These are phyloP conservation scores for Pristionchus exspectatus DNA, from an alignment of 2,888 invertebrate species.

Conservation along the genomic window DNA sequence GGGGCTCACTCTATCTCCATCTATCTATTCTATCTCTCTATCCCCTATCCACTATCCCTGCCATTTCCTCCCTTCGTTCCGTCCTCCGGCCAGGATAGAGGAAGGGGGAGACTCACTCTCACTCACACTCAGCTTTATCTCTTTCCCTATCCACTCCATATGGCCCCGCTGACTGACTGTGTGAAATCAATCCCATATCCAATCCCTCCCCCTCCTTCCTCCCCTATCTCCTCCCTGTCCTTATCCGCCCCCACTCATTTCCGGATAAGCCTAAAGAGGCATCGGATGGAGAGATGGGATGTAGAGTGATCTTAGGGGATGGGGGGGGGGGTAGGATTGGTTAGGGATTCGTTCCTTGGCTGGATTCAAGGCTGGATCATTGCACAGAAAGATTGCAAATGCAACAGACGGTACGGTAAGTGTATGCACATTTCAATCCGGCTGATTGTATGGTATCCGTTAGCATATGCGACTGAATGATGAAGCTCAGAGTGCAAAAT, in stretches of 20 bases:
- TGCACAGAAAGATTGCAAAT: background rate
- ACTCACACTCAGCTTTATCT: constrained; percentile 45
- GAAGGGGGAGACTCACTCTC: background rate
- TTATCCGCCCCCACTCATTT: constrained; percentile 19
- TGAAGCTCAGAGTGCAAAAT: constrained; percentile 8
- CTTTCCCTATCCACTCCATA: constrained; percentile 32
- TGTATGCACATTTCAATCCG: constrained; percentile 13
- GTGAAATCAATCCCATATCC: constrained; percentile 39
- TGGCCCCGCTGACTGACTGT: constrained; percentile 37
- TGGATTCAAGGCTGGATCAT: too few relatives aligned
- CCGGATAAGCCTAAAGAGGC: background rate
- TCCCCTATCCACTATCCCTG: constrained; percentile 37
- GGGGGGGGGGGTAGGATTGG: too few relatives aligned
- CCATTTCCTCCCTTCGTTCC: constrained; percentile 33
- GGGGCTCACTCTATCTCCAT: constrained; percentile 13
- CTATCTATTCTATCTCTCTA: constrained; percentile 35
- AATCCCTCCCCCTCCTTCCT: background rate
- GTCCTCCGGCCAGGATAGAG: background rate
- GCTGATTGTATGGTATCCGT: constrained; percentile 24
- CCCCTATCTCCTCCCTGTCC: constrained; percentile 30
- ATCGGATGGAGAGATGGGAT: background rate
- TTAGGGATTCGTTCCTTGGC: too few relatives aligned
- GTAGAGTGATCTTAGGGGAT: background rate
- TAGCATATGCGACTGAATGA: background rate
- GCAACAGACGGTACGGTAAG: background rate